Evolutionary conservation across 2,113 vertebrate genomes (phyloP).

Genomic region (Bujurquina vittata): DNA sequence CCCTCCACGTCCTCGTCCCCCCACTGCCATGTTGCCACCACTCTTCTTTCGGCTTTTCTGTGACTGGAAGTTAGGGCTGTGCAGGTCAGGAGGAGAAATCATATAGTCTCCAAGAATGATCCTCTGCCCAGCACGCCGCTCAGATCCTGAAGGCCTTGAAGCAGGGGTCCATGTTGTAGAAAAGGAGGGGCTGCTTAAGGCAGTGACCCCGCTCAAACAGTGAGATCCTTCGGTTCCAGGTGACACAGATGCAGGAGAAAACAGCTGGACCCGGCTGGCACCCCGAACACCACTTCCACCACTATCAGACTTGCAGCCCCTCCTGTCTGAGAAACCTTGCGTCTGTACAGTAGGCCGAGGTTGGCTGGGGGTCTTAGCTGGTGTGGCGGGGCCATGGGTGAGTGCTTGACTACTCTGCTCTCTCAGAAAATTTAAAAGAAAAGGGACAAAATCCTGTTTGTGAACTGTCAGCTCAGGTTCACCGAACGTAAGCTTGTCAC

Average conservation of each 20-base stretch:
- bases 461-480: slow-evolving; percentile 75
- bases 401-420: slow-evolving; percentile 93
- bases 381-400: slow-evolving; percentile 91
- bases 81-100: slow-evolving; percentile 75
- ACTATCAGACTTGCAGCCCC: slow-evolving; percentile 60
- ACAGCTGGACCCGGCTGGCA: slow-evolving; percentile 88
- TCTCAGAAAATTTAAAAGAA: slow-evolving; percentile 93
- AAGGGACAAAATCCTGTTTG: slow-evolving; percentile 93
- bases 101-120: slow-evolving; percentile 86
- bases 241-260: slow-evolving; percentile 76
- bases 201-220: slow-evolving; percentile 61
- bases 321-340: slow-evolving; percentile 68
- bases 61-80: slow-evolving; percentile 62
- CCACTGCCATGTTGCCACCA: slow-evolving; percentile 22
- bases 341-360: slow-evolving; percentile 73
- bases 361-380: slow-evolving; percentile 88
- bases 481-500: slow-evolving; percentile 54
- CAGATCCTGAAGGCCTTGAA: slow-evolving; percentile 72
- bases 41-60: slow-evolving; percentile 82
- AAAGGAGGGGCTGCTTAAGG: slow-evolving; percentile 82
- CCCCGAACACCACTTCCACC: slow-evolving; percentile 56
- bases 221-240: slow-evolving; percentile 60
- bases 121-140: slow-evolving; percentile 81
- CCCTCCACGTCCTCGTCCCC: slow-evolving; percentile 66
- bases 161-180: slow-evolving; percentile 73